Evolutionary conservation across 2,888 invertebrate genomes (phyloP), one percentile per base, ranked within the genome.

Genomic region (Zygogramma bicolorata): DNA sequence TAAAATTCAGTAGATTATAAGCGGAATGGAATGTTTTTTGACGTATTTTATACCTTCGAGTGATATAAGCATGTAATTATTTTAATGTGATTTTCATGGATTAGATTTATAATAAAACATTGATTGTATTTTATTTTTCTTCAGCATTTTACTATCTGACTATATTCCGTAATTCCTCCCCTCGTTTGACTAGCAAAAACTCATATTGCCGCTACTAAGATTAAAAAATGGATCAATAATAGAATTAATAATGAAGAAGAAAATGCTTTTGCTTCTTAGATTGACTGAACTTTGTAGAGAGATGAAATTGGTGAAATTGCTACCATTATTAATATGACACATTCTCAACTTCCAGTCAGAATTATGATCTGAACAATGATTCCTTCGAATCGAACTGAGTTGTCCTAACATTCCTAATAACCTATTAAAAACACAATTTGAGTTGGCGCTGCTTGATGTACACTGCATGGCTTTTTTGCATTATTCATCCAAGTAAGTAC

Each of bases 401-500:
- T n/a, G n/a, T n/a, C n/a, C n/a, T n/a, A n/a, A n/a, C n/a, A n/a
- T n/a, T n/a, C n/a, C n/a, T n/a, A n/a, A n/a, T n/a, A 18, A 46
- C 15, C 42, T 15, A 3, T 3, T 7, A 15, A 46, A 46, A 15
- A 18, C 42, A 46, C 46, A 46, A 20, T 46, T 20, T 8, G 2
- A 46, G 10, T 20, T 22, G 20, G 0, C 10, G 20, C 46, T 46
- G 46, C 46, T 53, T 6, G 13, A n/a, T 53, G 31, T 65, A 65
- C 68, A 65, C 69, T 72, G 72, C 72, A 72, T 72, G 72, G 72
- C 72, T 72, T 72, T 40, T 53, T 69, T 8, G 10, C 6, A n/a
- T 6, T 53, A 20, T 53, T 46, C 61, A 13, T n/a, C 34, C 40
- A 25, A 61, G 61, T 61, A 61, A 42, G 25, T 42, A 61, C 13